Percentiles rank a stretch among this genome's conserved stretches.
Evolutionary conservation across 1,140 invertebrate genomes (phyloP).

Genomic region (Ips nitidus): DNA sequence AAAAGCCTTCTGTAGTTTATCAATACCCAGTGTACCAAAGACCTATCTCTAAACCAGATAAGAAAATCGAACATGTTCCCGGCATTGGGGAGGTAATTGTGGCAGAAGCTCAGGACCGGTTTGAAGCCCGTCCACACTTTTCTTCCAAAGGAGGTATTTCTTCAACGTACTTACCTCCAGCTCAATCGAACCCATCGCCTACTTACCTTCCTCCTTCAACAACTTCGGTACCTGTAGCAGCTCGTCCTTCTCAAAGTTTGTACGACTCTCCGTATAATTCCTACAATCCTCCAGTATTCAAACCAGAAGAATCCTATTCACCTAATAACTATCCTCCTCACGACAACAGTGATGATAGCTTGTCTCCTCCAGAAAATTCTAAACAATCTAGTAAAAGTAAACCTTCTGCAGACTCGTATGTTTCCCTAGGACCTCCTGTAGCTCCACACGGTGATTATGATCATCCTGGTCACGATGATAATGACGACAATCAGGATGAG

Average conservation of each 20-base stretch:
- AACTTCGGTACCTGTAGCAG: slow-evolving; percentile 12
- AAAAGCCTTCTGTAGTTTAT: slow-evolving; percentile 32
- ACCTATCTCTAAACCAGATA: slow-evolving; percentile 35
- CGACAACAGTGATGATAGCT: neutral
- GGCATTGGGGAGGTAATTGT: slow-evolving; percentile 47
- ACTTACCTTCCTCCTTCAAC: slow-evolving; percentile 10
- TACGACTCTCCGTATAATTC: slow-evolving; percentile 45
- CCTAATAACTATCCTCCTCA: slow-evolving; percentile 24
- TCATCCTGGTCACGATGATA: slow-evolving; percentile 15
- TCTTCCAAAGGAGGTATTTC: slow-evolving; percentile 37
- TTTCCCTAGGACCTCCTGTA: slow-evolving; percentile 37
- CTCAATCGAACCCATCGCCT: slow-evolving; percentile 7
- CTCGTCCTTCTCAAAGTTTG: slow-evolving; percentile 31
- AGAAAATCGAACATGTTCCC: slow-evolving; percentile 40
- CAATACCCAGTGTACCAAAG: slow-evolving; percentile 39
- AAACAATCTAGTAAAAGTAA: neutral
- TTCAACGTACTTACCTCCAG: slow-evolving; percentile 28
- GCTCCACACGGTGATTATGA: slow-evolving; percentile 23
- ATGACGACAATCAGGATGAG: slow-evolving; percentile 15
- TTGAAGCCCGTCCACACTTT: slow-evolving; percentile 47
- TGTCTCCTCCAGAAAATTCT: neutral
- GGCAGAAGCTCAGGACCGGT: slow-evolving; percentile 42
- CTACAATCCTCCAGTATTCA: slow-evolving; percentile 45
- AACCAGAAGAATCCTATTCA: slow-evolving; percentile 25
- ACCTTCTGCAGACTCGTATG: slow-evolving; percentile 31